Base-by-base conservation (phyloP, 2,888 invertebrate species). In the Xestia ashworthii region DNA sequence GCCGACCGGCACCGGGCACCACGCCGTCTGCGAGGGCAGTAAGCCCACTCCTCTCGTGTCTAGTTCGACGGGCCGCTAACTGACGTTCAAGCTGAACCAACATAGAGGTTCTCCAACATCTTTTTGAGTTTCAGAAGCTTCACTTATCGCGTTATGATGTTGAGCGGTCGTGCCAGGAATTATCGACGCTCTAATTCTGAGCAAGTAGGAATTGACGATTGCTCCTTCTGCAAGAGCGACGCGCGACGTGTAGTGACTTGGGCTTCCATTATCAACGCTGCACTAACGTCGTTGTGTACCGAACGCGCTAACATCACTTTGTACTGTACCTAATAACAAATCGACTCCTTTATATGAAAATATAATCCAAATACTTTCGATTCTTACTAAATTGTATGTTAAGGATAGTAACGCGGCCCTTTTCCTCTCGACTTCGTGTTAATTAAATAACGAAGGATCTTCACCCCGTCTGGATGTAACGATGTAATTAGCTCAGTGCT, bases 391-490 rank as follows among this genome's bases (percentile, higher is more conserved):
- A 12, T 65, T n/a, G 3, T 44, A 55, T 64, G 68, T 73, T 64
- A 44, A n/a, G 22, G 69, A 58, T 64, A 50, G 14, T 12, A 46
- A n/a, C 0, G 53, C 19, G 11, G 38, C n/a, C 19, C n/a, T 2
- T 14, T 48, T 32, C 16, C 32, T 38, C 41, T 41, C 46, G 32
- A 62, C 46, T 46, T 68, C 76, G 55, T 67, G 25, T 58, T 58
- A 48, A 68, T 76, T 68, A 64, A 71, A 62, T 67, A 62, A 50
- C 25, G n/a, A 16, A n/a, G 53, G 48, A 67, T 41, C n/a, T 66
- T 58, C 48, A n/a, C 19, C n/a, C 38, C 46, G 38, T 38, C 58
- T n/a, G 5, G 22, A 50, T 14, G 9, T 58, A 32, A 38, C 9
- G 41, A 38, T 12, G 8, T 67, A n/a, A 38, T 58, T 67, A 46